phyloP scores from a whole-genome alignment of 2,113 vertebrate species.

The Myrmecophaga tridactyla region DNA sequence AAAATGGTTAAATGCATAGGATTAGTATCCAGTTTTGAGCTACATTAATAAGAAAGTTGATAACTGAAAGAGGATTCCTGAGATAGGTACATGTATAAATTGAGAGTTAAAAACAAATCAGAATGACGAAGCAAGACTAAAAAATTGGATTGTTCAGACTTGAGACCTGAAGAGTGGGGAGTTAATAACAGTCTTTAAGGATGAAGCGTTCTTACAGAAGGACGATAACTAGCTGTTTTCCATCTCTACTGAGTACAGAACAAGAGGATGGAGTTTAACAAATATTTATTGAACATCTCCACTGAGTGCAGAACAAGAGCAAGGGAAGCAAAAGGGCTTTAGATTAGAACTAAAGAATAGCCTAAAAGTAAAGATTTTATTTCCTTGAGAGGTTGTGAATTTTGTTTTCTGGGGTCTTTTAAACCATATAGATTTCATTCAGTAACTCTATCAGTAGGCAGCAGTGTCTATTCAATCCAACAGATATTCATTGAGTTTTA shows the following conservation, averaged over 20 bases:
- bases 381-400: constrained; percentile 25
- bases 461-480: not conserved
- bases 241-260: not conserved
- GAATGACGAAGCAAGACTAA: not conserved
- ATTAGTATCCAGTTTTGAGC: not conserved
- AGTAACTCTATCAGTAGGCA: not conserved
- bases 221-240: constrained; percentile 21
- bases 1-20: not conserved
- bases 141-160: not conserved
- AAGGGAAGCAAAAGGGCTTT: not conserved
- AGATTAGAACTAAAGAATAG: not conserved
- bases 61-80: not conserved
- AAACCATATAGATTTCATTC: constrained; percentile 43
- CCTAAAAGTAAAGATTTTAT: not conserved
- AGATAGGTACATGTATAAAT: not conserved
- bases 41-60: not conserved
- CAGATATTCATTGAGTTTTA: not conserved
- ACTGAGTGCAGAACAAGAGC: not conserved
- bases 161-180: not conserved
- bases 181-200: constrained; percentile 49
- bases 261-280: constrained; percentile 6
- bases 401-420: constrained; percentile 22
- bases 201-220: constrained; percentile 48
- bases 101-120: constrained; percentile 35
- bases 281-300: constrained; percentile 31